These are phyloP conservation scores for Taphrorychus bicolor DNA, from an alignment of 2,888 invertebrate species.

Conservation along the genomic window DNA sequence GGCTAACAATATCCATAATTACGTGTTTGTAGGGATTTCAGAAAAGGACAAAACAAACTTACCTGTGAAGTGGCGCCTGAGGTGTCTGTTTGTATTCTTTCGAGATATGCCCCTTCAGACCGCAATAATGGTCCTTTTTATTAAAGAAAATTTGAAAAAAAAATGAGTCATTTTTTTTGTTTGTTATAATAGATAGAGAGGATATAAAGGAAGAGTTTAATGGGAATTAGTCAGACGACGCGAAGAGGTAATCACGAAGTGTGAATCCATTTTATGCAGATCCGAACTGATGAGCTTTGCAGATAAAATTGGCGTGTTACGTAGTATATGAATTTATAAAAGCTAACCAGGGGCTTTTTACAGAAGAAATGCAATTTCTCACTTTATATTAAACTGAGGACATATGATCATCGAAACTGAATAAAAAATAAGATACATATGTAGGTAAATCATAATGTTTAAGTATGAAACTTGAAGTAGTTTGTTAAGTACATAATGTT, in stretches of 20 bases:
- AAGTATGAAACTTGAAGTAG: too few relatives aligned
- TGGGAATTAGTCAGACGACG: background rate
- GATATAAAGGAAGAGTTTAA: background rate
- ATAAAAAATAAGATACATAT: too few relatives aligned
- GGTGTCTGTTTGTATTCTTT: slow-evolving; percentile 35
- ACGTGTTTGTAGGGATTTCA: slow-evolving; percentile 54
- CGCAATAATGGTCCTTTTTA: slow-evolving; percentile 4
- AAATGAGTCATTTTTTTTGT: too few relatives aligned
- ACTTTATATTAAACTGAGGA: too few relatives aligned
- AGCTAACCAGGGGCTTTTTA: too few relatives aligned
- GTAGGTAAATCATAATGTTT: too few relatives aligned
- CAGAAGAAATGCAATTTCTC: too few relatives aligned
- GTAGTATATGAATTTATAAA: too few relatives aligned
- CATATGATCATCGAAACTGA: too few relatives aligned
- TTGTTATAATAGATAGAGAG: background rate
- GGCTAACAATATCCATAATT: slow-evolving; percentile 59
- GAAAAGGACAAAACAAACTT: slow-evolving; percentile 35
- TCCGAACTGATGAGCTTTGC: background rate
- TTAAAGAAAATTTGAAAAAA: slow-evolving; percentile 5
- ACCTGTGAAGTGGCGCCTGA: slow-evolving; percentile 37
- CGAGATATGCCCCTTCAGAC: slow-evolving; percentile 9
- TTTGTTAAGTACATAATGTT: too few relatives aligned
- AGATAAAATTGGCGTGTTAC: background rate
- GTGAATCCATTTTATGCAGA: background rate
- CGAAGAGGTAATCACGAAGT: background rate